A percentile compares a stretch with the other conserved stretches of the same genome.
phyloP scores from a whole-genome alignment of 2,113 vertebrate species.

The Balaenoptera acutorostrata region DNA sequence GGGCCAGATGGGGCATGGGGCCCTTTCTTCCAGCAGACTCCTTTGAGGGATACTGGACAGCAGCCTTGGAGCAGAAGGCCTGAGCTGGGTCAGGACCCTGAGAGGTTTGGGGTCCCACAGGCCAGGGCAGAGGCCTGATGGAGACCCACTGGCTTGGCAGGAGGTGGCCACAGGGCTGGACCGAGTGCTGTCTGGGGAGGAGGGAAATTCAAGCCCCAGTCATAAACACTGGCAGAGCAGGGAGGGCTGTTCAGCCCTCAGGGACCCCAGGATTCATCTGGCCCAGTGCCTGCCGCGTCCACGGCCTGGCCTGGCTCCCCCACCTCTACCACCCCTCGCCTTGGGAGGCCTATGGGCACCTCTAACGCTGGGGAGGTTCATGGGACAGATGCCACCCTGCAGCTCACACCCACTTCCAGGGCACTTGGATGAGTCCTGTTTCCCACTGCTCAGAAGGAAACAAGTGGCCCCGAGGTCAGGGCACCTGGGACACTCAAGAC shows the following conservation, averaged over 20 bases:
- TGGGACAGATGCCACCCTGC: neutral
- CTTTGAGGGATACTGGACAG: neutral
- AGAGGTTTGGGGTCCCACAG: neutral
- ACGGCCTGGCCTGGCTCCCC: neutral
- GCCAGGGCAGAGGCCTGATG: neutral
- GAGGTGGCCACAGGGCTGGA: neutral
- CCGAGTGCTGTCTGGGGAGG: neutral
- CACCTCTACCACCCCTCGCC: neutral
- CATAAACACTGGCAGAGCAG: neutral
- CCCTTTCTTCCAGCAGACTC: neutral
- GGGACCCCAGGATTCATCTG: neutral
- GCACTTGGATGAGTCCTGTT: neutral
- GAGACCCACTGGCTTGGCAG: neutral
- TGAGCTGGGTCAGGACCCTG: neutral
- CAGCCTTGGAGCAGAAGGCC: neutral
- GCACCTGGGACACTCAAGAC: neutral
- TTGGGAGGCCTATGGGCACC: neutral
- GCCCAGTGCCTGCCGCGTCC: neutral
- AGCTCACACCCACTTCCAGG: neutral
- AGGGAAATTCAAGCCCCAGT: neutral
- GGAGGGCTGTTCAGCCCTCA: neutral
- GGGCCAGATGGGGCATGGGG: neutral
- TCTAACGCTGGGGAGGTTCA: no score
- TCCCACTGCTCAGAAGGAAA: neutral
- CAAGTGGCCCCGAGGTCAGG: neutral